phyloP scores from a whole-genome alignment of 2,797 vertebrate genomes.

The Orestias chungarensis region DNA sequence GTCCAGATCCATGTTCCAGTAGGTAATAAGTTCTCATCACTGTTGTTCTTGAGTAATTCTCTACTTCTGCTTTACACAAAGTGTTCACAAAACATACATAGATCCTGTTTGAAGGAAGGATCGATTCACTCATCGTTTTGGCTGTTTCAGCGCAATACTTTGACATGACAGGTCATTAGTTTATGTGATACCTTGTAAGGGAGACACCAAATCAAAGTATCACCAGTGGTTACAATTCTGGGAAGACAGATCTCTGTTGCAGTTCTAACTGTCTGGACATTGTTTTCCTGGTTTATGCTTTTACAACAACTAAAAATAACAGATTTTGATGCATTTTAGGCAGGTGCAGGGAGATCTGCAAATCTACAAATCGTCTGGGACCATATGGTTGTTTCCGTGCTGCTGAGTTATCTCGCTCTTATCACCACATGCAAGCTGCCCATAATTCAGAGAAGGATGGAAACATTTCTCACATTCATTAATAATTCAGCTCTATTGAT shows the following conservation, averaged over 20 bases:
- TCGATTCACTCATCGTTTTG: no score
- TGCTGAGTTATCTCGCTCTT: conserved; percentile 30
- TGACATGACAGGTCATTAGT: background rate
- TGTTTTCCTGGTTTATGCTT: conserved; percentile 28
- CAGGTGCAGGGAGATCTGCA: conserved; percentile 27
- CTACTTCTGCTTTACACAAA: background rate
- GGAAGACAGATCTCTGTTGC: conserved; percentile 4
- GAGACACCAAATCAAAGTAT: background rate
- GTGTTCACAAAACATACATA: background rate
- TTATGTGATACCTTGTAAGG: background rate
- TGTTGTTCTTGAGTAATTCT: background rate
- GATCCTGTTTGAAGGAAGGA: background rate
- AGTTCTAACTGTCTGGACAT: conserved; percentile 11
- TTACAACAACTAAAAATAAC: conserved; percentile 28
- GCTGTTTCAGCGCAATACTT: background rate
- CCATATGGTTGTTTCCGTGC: conserved; percentile 40
- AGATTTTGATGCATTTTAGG: conserved; percentile 36
- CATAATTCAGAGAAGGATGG: conserved; percentile 25
- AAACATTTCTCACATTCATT: conserved; percentile 47
- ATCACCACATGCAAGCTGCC: conserved; percentile 28
- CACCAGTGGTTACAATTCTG: background rate
- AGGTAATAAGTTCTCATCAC: background rate
- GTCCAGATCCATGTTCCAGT: background rate
- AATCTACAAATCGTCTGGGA: conserved; percentile 32
- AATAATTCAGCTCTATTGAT: conserved; percentile 63